These are phyloP conservation scores for Drosophila ezoana DNA, from an alignment of 2,888 invertebrate genomes.

Conservation along the genomic window DNA sequence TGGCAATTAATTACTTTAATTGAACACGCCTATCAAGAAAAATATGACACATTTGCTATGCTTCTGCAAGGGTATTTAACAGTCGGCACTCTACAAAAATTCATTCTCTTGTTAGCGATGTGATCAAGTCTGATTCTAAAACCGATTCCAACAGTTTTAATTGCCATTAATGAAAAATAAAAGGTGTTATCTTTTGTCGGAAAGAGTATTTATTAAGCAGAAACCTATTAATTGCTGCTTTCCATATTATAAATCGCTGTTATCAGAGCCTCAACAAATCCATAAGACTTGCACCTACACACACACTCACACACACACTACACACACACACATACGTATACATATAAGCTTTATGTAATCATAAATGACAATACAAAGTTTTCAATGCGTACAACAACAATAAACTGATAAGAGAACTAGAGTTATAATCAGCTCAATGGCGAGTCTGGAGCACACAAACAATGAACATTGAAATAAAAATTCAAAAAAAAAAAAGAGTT, in stretches of 20 bases:
- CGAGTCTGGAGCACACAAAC: slow-evolving; percentile 5
- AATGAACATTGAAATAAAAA: slow-evolving; percentile 2
- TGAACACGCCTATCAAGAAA: no score
- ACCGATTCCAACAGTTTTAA: not conserved
- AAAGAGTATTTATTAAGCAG: not conserved
- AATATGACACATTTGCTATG: no score
- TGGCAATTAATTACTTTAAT: no score
- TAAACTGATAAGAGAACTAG: slow-evolving; percentile 31
- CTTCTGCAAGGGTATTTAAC: no score
- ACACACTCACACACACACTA: not conserved
- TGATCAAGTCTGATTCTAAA: not conserved
- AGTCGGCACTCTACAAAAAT: no score
- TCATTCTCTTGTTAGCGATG: no score
- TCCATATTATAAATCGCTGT: not conserved
- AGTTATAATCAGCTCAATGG: slow-evolving; percentile 25
- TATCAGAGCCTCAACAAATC: not conserved
- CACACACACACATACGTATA: not conserved
- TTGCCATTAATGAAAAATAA: not conserved
- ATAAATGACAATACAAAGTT: slow-evolving; percentile 21
- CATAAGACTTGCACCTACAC: no score
- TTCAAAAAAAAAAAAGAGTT: slow-evolving; percentile 1
- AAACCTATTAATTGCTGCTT: not conserved
- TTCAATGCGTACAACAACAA: slow-evolving; percentile 14
- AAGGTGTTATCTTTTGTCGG: not conserved
- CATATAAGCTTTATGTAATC: not conserved